Percentiles rank a stretch among this genome's conserved stretches.
Evolutionary conservation across 2,888 invertebrate genomes (phyloP).

Genomic region (Plagodis pulveraria): DNA sequence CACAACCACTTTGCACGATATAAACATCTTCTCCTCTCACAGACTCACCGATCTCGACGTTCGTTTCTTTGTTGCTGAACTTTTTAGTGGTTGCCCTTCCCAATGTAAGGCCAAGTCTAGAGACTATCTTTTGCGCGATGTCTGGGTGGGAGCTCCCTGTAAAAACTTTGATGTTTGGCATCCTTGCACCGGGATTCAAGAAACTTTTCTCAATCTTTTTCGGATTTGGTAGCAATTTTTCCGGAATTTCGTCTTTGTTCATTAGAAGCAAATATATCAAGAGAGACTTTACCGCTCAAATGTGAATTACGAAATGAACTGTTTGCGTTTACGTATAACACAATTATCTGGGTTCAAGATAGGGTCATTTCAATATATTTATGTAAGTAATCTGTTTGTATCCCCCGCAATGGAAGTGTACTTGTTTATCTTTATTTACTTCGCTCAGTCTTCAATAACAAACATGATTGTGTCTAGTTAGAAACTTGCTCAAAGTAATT

Average conservation of each 20-base stretch:
- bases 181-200: slow-evolving; percentile 80
- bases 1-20: slow-evolving; percentile 95
- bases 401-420: slow-evolving; percentile 61
- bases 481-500: no score
- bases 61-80: slow-evolving; percentile 99
- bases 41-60: slow-evolving; percentile 96
- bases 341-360: slow-evolving; percentile 71
- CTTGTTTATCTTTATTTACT: slow-evolving; percentile 47
- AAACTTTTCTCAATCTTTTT: slow-evolving; percentile 43
- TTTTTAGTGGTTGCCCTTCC: slow-evolving; percentile 99
- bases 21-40: slow-evolving; percentile 97
- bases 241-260: slow-evolving; percentile 58
- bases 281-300: slow-evolving; percentile 51
- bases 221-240: slow-evolving; percentile 40
- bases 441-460: slow-evolving; percentile 1
- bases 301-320: slow-evolving; percentile 56
- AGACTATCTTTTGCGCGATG: slow-evolving; percentile 97
- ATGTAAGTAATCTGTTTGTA: slow-evolving; percentile 46
- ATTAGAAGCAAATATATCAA: slow-evolving; percentile 57
- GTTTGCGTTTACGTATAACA: slow-evolving; percentile 52
- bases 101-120: slow-evolving; percentile 96
- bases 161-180: slow-evolving; percentile 99
- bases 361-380: slow-evolving; percentile 60
- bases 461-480: no score
- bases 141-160: slow-evolving; percentile 99